phyloP scores from a whole-genome alignment of 2,113 vertebrate species.

The Muntiacus muntjak region DNA sequence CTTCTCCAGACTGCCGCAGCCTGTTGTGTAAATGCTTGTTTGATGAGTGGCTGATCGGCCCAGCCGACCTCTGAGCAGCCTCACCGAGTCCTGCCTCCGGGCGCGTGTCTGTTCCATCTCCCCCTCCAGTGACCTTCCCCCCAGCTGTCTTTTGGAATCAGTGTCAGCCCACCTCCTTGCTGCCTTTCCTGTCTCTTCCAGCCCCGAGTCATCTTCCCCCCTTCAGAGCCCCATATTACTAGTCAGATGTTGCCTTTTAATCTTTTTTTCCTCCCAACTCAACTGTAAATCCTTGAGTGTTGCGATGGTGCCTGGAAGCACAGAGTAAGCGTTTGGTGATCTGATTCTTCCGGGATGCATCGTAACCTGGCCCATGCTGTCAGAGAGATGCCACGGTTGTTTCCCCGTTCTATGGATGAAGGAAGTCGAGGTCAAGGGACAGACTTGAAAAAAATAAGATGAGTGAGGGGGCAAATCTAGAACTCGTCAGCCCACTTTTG shows the following conservation, averaged over 20 bases:
- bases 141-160: neutral
- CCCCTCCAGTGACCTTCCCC: too few species aligned
- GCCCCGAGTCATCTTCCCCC: too few species aligned
- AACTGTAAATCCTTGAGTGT: neutral
- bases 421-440: neutral
- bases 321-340: neutral
- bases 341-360: neutral
- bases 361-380: neutral
- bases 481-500: neutral
- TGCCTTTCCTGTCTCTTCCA: too few species aligned
- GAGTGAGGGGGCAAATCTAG: neutral
- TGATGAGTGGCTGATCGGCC: neutral
- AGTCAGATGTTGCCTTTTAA: neutral
- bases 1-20: neutral
- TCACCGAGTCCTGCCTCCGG: neutral
- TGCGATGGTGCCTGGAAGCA: rapidly evolving
- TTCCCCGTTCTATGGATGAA: neutral
- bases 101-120: rapidly evolving
- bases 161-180: neutral
- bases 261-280: neutral
- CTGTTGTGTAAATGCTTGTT: neutral
- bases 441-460: neutral
- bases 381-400: neutral
- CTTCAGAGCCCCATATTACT: neutral
- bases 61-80: rapidly evolving